phyloP scores from a whole-genome alignment of 2,888 invertebrate genomes.

The Erebia aethiops region DNA sequence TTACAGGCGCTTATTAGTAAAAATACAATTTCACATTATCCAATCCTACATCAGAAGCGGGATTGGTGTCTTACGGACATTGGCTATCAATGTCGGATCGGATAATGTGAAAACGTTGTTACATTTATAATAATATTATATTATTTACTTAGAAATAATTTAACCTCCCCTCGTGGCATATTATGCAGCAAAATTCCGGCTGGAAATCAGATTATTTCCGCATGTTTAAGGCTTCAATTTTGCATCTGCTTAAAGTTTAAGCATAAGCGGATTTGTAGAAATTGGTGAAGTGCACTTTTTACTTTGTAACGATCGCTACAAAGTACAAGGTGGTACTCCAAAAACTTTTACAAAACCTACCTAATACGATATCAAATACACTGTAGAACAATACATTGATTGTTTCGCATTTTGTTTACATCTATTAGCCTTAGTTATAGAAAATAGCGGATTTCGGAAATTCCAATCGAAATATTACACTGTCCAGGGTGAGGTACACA shows the following conservation, averaged over 20 bases:
- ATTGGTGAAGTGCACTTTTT: too few relatives aligned
- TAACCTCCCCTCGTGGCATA: too few relatives aligned
- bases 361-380: too few relatives aligned
- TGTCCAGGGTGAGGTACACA: neutral
- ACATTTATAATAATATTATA: neutral
- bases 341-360: too few relatives aligned
- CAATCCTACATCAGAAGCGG: slow-evolving; percentile 1
- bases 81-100: neutral
- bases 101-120: neutral
- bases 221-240: neutral
- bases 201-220: neutral
- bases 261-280: too few relatives aligned
- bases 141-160: neutral
- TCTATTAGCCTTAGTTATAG: too few relatives aligned
- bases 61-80: neutral
- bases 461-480: neutral
- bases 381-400: too few relatives aligned
- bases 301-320: too few relatives aligned
- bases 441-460: neutral
- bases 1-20: neutral
- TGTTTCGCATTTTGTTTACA: too few relatives aligned
- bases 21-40: neutral
- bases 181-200: neutral
- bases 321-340: too few relatives aligned
- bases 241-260: too few relatives aligned